These are phyloP conservation scores for Bombus soroeensis DNA, from an alignment of 1,140 invertebrate species.

Conservation along the genomic window DNA sequence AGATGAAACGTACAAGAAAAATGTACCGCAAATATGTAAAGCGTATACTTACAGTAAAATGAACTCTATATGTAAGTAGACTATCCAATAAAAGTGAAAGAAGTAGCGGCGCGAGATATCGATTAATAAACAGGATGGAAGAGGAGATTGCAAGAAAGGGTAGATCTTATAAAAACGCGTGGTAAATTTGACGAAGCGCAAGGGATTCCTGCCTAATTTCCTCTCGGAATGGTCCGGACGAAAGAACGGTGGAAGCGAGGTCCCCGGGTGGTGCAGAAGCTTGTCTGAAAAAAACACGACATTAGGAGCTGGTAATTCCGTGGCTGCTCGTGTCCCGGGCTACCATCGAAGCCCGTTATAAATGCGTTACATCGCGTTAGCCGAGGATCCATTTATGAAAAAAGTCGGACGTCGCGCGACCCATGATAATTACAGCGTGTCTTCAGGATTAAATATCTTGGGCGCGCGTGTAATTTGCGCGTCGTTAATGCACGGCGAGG, in stretches of 20 bases:
- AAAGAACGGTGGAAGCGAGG: slow-evolving; percentile 25
- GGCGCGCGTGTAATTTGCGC: slow-evolving; percentile 47
- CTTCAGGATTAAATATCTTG: slow-evolving; percentile 50
- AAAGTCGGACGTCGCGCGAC: slow-evolving; percentile 29
- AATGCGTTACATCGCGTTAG: slow-evolving; percentile 53
- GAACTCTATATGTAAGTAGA: background rate
- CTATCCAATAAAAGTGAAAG: background rate
- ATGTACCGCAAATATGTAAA: background rate
- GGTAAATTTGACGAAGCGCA: slow-evolving; percentile 7
- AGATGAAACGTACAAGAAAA: background rate
- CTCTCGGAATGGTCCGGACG: background rate
- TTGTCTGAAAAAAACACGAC: slow-evolving; percentile 34
- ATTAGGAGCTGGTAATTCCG: slow-evolving; percentile 49
- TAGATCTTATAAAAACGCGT: slow-evolving; percentile 3
- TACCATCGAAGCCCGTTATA: slow-evolving; percentile 49
- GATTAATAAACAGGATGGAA: background rate
- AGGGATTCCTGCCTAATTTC: slow-evolving; percentile 17
- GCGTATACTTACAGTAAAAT: background rate
- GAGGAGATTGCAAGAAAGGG: background rate
- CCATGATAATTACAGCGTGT: slow-evolving; percentile 54
- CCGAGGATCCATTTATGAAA: slow-evolving; percentile 41
- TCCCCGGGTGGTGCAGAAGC: slow-evolving; percentile 1
- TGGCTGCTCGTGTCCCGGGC: slow-evolving; percentile 29
- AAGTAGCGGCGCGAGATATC: background rate
- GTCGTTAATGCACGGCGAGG: slow-evolving; percentile 43